phyloP scores from a whole-genome alignment of 2,113 vertebrate species.

The Rhipidura dahli region DNA sequence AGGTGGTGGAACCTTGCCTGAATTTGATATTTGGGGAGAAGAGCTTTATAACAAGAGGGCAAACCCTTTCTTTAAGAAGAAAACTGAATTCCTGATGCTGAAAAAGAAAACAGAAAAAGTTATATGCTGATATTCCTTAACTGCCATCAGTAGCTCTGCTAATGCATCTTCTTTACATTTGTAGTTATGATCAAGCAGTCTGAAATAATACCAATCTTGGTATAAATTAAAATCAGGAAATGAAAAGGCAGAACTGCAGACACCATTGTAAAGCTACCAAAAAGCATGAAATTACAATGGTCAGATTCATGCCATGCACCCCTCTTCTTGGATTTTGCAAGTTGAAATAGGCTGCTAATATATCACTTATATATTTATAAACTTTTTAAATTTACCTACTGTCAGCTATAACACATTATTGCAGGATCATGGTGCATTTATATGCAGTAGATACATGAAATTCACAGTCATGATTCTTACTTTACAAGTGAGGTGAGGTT shows the following conservation, averaged over 20 bases:
- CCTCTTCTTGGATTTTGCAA: background rate
- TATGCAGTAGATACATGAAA: background rate
- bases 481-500: background rate
- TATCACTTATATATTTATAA: background rate
- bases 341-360: background rate
- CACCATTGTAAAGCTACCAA: background rate
- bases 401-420: background rate
- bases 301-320: background rate
- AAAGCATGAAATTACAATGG: background rate
- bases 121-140: background rate
- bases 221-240: background rate
- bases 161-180: background rate
- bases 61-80: conserved; percentile 96
- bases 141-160: background rate
- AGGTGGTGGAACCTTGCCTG: conserved; percentile 88
- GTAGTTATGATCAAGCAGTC: background rate
- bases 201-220: background rate
- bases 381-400: background rate
- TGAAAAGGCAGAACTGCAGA: background rate
- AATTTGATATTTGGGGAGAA: conserved; percentile 99
- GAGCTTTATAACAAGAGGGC: conserved; percentile 98
- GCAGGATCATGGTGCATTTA: background rate
- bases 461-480: background rate
- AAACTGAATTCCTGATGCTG: conserved; percentile 99
- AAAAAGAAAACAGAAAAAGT: conserved; percentile 35